A percentile compares a stretch with the other conserved stretches of the same genome.
phyloP scores from a whole-genome alignment of 2,113 vertebrate species.

The Callipepla californica region DNA sequence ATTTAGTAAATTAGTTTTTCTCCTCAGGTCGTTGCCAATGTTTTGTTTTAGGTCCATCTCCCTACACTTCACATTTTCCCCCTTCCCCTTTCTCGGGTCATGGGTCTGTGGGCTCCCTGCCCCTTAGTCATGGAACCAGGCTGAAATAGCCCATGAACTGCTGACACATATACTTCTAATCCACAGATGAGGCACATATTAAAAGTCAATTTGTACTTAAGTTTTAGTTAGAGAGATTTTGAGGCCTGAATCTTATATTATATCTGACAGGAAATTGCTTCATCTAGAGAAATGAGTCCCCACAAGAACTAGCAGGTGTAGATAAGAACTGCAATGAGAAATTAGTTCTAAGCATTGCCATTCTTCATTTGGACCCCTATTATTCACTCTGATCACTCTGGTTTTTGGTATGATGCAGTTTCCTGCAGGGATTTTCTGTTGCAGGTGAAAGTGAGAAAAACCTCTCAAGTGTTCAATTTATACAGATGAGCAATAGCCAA shows the following conservation, averaged over 20 bases:
- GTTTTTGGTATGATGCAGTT: background rate
- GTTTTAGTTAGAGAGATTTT: background rate
- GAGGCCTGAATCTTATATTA: background rate
- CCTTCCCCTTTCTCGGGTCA: too few relatives aligned
- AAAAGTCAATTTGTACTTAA: background rate
- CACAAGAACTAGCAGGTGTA: background rate
- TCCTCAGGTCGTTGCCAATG: too few relatives aligned
- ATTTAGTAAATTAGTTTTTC: too few relatives aligned
- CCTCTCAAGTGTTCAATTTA: conserved; percentile 34
- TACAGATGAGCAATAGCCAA: conserved; percentile 8
- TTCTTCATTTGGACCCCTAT: background rate
- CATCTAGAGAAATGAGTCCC: background rate
- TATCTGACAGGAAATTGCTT: background rate
- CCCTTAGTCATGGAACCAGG: too few relatives aligned
- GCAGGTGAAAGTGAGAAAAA: conserved; percentile 25
- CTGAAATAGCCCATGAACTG: too few relatives aligned
- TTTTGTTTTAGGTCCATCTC: too few relatives aligned
- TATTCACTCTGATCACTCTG: background rate
- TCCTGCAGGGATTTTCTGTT: conserved; percentile 25
- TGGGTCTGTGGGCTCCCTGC: too few relatives aligned
- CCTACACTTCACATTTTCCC: too few relatives aligned
- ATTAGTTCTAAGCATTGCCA: background rate
- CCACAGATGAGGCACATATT: background rate
- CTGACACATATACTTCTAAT: background rate
- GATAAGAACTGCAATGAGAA: background rate